Conservation (phyloP, 2,888 invertebrate genomes). For the Geophilus truncorum region DNA sequence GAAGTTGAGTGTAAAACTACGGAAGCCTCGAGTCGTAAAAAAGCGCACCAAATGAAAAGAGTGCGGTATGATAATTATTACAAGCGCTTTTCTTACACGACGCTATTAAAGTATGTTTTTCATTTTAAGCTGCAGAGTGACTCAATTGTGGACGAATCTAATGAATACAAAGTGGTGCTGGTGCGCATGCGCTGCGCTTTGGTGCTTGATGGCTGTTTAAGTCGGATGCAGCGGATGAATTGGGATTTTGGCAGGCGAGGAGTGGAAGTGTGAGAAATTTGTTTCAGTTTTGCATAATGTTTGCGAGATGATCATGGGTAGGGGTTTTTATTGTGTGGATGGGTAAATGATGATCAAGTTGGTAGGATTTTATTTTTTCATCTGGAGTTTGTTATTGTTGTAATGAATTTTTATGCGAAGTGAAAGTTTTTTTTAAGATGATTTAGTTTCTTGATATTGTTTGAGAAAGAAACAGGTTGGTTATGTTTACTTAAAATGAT, state of each 20-base stretch:
- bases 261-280: not conserved
- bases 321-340: not conserved
- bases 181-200: not conserved
- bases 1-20: not conserved
- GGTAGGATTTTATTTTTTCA: not conserved
- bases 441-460: no score
- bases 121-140: not conserved
- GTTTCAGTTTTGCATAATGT: not conserved
- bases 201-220: not conserved
- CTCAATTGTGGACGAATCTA: not conserved
- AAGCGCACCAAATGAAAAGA: not conserved
- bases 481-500: no score
- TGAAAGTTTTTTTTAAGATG: no score
- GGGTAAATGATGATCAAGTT: not conserved
- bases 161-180: not conserved
- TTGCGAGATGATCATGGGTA: not conserved
- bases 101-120: not conserved
- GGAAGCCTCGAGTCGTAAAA: not conserved
- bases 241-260: no score
- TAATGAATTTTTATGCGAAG: no score
- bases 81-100: not conserved
- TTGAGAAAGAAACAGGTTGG: no score
- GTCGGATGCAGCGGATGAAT: not conserved
- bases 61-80: not conserved
- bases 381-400: no score